A percentile compares a stretch with the other conserved stretches of the same genome.
Conservation (phyloP, 2,113 vertebrate genomes). For the Phylloscopus whistleri region DNA sequence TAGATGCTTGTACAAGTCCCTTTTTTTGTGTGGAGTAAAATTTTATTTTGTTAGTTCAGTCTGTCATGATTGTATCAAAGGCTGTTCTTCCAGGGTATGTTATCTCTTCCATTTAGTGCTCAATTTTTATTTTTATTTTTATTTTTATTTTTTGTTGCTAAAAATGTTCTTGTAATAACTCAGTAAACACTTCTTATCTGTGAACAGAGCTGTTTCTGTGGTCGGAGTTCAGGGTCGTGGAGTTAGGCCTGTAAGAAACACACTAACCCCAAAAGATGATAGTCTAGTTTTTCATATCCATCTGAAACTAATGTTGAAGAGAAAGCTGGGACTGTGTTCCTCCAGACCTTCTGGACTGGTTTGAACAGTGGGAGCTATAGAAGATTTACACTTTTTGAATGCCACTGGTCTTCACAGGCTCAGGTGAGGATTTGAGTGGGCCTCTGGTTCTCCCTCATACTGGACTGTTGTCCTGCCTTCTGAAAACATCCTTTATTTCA, state of each 20-base stretch:
- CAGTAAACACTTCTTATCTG: neutral
- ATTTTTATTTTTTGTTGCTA: neutral
- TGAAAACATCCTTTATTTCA: neutral
- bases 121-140: neutral
- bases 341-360: neutral
- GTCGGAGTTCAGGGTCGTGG: neutral
- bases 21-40: neutral
- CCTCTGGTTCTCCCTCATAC: neutral
- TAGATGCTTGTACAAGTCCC: fast-evolving
- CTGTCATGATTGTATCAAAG: neutral
- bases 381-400: neutral
- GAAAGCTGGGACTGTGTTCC: neutral
- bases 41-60: neutral
- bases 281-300: neutral
- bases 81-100: neutral
- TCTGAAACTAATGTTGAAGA: neutral
- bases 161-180: neutral
- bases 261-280: neutral
- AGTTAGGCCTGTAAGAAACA: neutral
- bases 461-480: neutral
- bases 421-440: neutral
- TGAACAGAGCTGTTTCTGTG: neutral
- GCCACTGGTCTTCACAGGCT: neutral
- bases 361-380: neutral
- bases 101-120: neutral